Base-by-base conservation (phyloP, 1,140 invertebrate species). In the Rhopalosiphum maidis region DNA sequence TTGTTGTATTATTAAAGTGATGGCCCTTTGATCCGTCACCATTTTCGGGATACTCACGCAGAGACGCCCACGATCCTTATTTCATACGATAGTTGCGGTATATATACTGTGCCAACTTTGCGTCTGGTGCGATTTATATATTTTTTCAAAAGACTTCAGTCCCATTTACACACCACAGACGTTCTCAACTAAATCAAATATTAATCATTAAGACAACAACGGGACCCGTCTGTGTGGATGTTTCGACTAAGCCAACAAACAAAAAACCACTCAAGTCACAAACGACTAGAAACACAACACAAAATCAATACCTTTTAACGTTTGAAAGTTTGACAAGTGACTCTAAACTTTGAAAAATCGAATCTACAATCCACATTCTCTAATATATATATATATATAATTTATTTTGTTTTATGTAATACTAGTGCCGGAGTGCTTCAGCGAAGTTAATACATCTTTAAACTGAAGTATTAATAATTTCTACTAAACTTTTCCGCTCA, bases 251-350 rank as follows among this genome's bases (percentile, higher is more conserved):
- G 51, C n/a, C 51, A 54, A 55, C 48, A 89, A 89, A 89, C n/a
- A 46, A 51, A 51, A 89, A 51, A 89, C 51, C 48, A 51, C n/a
- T 89, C 86, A 22, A 48, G 30, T 9, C 83, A 6, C 23, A 43
- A 15, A 89, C n/a, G 48, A 21, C n/a, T 25, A 37, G 60, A 77
- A n/a, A 77, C 60, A 77, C 83, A 43, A 4, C 83, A 25, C n/a
- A 37, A 55, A 55, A 89, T 89, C 88, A 35, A 89, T 89, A 89
- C 43, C 86, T n/a, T 48, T 48, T 88, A 88, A 51, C 30, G 7
- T 88, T 43, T 25, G 37, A 41, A 88, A 18, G 18, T 88, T 43
- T 25, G 37, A 41, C 83, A 85, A 41, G 60, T 6, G 60, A n/a
- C 30, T 77, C 82, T 83, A 83, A 35, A 48, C 85, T 86, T 86